These are phyloP conservation scores for Glaucomys volans DNA, from an alignment of 2,113 vertebrate genomes.

Conservation along the genomic window DNA sequence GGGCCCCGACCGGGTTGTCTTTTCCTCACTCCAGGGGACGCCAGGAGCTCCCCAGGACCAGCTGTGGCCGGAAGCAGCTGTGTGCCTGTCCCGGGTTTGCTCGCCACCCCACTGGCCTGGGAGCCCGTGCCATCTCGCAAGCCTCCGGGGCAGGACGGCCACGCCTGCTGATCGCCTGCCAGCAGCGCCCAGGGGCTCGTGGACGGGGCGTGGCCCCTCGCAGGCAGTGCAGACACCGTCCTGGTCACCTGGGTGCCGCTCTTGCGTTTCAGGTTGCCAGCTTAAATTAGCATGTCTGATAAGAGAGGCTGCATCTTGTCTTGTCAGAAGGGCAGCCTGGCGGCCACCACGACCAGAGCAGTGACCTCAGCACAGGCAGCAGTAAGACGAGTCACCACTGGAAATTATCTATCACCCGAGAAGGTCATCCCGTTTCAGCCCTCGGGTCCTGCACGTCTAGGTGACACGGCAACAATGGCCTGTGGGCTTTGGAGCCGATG, in stretches of 20 bases:
- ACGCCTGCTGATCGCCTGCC: rapidly evolving
- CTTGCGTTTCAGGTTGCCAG: constrained; percentile 81
- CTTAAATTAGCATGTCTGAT: constrained; percentile 82
- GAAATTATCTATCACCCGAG: constrained; percentile 93
- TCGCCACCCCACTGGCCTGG: rapidly evolving
- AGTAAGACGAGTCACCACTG: constrained; percentile 89
- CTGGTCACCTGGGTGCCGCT: constrained; percentile 72
- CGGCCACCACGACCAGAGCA: constrained; percentile 75
- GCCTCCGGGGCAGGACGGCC: rapidly evolving
- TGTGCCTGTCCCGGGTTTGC: rapidly evolving
- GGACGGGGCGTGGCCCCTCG: rapidly evolving
- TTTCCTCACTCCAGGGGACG: neutral
- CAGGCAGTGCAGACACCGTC: neutral
- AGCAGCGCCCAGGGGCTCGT: rapidly evolving
- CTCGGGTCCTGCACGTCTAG: constrained; percentile 85
- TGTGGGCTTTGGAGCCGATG: constrained; percentile 92
- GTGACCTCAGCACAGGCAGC: constrained; percentile 88
- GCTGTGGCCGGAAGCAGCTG: neutral
- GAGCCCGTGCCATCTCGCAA: rapidly evolving
- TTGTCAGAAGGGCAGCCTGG: constrained; percentile 78
- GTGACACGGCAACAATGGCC: constrained; percentile 91
- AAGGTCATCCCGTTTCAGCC: constrained; percentile 88
- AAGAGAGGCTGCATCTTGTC: constrained; percentile 75
- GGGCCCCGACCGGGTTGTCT: too few relatives aligned
- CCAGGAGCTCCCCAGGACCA: too few relatives aligned